Percentiles rank a stretch among this genome's conserved stretches.
phyloP scores from a whole-genome alignment of 2,113 vertebrate species.

The Motacilla alba region DNA sequence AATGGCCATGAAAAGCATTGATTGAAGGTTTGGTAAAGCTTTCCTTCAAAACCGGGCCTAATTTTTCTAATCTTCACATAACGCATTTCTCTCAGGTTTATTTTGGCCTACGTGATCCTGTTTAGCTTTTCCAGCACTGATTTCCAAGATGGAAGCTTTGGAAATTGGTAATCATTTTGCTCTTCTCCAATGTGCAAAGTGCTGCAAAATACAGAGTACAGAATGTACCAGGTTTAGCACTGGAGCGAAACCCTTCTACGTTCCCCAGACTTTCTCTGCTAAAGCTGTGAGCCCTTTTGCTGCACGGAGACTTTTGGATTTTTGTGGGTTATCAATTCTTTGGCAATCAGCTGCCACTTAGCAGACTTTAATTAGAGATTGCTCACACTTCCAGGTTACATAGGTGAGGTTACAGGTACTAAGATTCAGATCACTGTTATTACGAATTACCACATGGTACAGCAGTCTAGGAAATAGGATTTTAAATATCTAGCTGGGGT shows the following conservation, averaged over 20 bases:
- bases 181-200: background rate
- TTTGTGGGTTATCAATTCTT: background rate
- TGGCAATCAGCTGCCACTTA: background rate
- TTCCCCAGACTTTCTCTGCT: background rate
- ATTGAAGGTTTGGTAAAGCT: background rate
- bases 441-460: background rate
- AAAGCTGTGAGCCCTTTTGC: background rate
- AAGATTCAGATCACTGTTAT: background rate
- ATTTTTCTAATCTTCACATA: background rate
- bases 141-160: background rate
- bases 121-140: background rate
- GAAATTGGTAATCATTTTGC: background rate
- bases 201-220: background rate
- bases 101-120: background rate
- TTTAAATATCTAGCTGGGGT: background rate
- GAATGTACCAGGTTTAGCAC: too few relatives aligned
- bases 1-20: background rate
- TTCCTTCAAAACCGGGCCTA: background rate
- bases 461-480: accelerated
- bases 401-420: background rate
- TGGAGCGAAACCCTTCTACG: background rate
- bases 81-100: background rate
- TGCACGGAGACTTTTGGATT: background rate
- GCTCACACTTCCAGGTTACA: background rate
- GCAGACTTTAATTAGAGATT: background rate